phyloP scores from a whole-genome alignment of 2,113 vertebrate genomes.

The Xenus cinereus region DNA sequence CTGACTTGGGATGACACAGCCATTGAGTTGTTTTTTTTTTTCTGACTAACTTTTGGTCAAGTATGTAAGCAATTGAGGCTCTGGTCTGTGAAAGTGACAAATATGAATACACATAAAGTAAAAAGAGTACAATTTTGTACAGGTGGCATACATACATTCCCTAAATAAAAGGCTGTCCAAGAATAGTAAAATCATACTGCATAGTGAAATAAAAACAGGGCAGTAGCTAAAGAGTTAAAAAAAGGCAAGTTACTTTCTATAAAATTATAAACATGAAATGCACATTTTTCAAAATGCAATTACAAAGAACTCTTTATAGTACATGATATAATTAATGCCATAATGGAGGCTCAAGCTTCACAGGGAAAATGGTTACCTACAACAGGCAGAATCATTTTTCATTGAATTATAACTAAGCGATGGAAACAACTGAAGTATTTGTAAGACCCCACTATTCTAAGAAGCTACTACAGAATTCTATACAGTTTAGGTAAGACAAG shows the following conservation, averaged over 20 bases:
- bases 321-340: background rate
- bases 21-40: background rate
- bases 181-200: background rate
- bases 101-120: background rate
- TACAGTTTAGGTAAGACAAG: background rate
- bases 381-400: background rate
- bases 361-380: background rate
- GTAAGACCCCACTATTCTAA: background rate
- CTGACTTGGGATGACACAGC: background rate
- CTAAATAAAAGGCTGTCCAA: background rate
- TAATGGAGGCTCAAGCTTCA: background rate
- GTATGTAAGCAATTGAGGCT: background rate
- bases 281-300: conserved; percentile 19
- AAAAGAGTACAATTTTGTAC: background rate
- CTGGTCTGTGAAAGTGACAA: background rate
- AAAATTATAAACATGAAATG: background rate
- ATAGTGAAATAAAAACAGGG: background rate
- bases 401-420: background rate
- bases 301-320: background rate
- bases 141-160: background rate
- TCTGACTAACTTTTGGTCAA: background rate
- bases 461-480: background rate
- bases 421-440: background rate
- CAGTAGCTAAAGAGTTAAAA: background rate
- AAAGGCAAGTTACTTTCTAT: background rate